These are phyloP conservation scores for Rhamphomyia laevipes DNA, from an alignment of 2,888 invertebrate species.

Conservation along the genomic window DNA sequence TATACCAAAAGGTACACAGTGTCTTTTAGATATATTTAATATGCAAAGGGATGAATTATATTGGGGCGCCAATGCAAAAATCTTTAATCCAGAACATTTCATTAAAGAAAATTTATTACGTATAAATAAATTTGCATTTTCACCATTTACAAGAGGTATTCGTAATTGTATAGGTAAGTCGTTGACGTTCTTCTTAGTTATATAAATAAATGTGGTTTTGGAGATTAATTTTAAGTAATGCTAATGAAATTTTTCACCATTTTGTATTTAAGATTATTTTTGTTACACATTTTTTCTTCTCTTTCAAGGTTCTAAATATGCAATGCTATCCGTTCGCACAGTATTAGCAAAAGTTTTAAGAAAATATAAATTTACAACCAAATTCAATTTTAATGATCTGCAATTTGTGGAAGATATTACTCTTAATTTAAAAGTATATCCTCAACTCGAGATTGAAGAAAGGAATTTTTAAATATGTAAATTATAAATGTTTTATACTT, in stretches of 20 bases:
- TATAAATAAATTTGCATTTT: conserved; percentile 26
- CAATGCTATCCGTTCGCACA: conserved; percentile 28
- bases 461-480: not conserved
- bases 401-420: conserved; percentile 1
- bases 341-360: conserved; percentile 30
- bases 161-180: conserved; percentile 33
- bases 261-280: not conserved
- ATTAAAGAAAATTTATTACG: not conserved
- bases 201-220: too few species aligned
- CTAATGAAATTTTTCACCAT: too few species aligned
- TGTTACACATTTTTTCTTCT: not conserved
- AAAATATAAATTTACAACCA: conserved; percentile 13
- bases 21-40: conserved; percentile 30
- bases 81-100: conserved; percentile 32
- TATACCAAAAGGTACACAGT: conserved; percentile 29
- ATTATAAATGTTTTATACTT: too few species aligned
- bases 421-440: not conserved
- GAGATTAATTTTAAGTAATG: too few species aligned
- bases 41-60: conserved; percentile 29
- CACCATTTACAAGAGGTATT: conserved; percentile 32
- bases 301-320: conserved; percentile 21
- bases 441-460: not conserved
- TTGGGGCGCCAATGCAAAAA: conserved; percentile 29
- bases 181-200: too few species aligned
- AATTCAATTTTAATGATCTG: not conserved